A percentile compares a stretch with the other conserved stretches of the same genome.
phyloP scores from a whole-genome alignment of 2,797 vertebrate species.

The Emys orbicularis region DNA sequence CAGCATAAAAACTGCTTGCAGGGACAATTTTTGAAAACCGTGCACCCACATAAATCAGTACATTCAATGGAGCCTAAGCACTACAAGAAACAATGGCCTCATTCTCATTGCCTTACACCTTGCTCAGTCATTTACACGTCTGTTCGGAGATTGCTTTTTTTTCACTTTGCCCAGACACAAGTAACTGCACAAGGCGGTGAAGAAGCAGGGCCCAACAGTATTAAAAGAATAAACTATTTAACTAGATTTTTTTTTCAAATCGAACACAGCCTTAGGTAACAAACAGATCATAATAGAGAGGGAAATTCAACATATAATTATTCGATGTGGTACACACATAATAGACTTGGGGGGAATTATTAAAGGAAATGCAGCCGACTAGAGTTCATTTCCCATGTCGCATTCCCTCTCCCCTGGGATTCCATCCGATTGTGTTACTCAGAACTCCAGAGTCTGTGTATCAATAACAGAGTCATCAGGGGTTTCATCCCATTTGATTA shows the following conservation, averaged over 20 bases:
- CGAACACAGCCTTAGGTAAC: neutral
- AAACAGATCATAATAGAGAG: neutral
- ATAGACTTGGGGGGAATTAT: slow-evolving; percentile 36
- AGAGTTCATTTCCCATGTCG: slow-evolving; percentile 49
- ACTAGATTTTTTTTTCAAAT: slow-evolving; percentile 6
- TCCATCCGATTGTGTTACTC: slow-evolving; percentile 25
- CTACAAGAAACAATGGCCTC: neutral
- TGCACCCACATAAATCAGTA: neutral
- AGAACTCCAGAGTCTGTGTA: slow-evolving; percentile 41
- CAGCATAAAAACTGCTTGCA: neutral
- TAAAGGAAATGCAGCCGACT: slow-evolving; percentile 32
- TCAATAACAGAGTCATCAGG: slow-evolving; percentile 27
- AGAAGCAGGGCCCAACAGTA: neutral
- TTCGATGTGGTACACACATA: neutral
- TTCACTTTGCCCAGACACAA: neutral
- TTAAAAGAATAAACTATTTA: neutral
- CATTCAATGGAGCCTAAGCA: neutral
- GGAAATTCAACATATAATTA: slow-evolving; percentile 24
- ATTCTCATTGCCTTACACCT: neutral
- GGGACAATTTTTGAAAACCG: neutral
- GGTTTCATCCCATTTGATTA: slow-evolving; percentile 60
- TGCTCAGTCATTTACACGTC: accelerated
- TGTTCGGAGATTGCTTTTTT: neutral
- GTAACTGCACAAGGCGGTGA: neutral
- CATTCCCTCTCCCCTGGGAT: neutral